phyloP scores from a whole-genome alignment of 2,797 vertebrate genomes.

The Psittacula echo region DNA sequence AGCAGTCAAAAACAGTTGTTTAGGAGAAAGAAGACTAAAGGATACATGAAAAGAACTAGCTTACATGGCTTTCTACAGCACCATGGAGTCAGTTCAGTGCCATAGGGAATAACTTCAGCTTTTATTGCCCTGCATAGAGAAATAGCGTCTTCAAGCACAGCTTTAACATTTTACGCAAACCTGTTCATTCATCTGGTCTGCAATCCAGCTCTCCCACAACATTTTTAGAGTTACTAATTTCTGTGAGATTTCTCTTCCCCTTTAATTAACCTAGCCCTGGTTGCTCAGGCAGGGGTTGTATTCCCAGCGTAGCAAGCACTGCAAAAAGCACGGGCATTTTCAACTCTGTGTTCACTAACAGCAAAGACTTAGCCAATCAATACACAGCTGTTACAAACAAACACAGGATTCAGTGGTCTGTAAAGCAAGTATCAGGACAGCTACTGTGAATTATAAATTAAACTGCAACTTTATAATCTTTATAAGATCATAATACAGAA shows the following conservation, averaged over 20 bases:
- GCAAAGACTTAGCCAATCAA: neutral
- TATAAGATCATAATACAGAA: neutral
- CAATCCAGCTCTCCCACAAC: neutral
- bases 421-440: neutral
- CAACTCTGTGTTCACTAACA: neutral
- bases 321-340: neutral
- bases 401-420: neutral
- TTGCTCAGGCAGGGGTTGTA: neutral
- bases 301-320: neutral
- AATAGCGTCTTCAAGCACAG: neutral
- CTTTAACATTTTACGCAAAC: neutral
- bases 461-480: neutral
- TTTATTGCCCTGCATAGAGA: neutral
- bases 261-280: neutral
- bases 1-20: neutral
- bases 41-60: neutral
- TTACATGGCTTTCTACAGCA: neutral
- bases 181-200: neutral
- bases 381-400: neutral
- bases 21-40: neutral
- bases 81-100: neutral
- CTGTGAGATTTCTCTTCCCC: neutral
- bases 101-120: neutral
- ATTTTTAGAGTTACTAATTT: neutral
- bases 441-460: neutral